These are phyloP conservation scores for Neofelis nebulosa DNA, from an alignment of 2,113 vertebrate species.

Conservation along the genomic window DNA sequence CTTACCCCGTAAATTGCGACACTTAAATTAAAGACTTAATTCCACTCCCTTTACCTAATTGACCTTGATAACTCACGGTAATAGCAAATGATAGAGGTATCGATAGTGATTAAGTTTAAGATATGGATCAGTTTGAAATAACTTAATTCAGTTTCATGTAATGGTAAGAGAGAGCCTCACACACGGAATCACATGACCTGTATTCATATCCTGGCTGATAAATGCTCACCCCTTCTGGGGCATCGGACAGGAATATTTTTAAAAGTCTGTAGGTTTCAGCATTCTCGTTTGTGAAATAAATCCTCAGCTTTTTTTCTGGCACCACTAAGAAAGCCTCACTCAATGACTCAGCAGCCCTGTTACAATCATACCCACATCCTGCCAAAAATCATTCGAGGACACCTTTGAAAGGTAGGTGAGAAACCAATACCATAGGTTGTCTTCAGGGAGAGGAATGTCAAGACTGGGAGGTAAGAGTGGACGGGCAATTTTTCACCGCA, in stretches of 20 bases:
- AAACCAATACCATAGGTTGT: neutral
- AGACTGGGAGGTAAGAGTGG: neutral
- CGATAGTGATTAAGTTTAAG: neutral
- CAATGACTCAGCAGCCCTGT: neutral
- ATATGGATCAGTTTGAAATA: neutral
- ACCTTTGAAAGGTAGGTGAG: neutral
- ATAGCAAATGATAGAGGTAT: neutral
- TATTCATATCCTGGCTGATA: neutral
- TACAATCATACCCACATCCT: neutral
- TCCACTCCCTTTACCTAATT: neutral
- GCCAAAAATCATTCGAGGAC: neutral
- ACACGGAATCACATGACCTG: neutral
- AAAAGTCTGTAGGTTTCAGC: neutral
- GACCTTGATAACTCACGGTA: neutral
- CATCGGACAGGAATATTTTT: neutral
- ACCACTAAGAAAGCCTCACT: no score
- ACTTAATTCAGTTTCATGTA: neutral
- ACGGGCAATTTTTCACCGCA: neutral
- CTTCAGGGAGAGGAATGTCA: neutral
- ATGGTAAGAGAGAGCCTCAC: neutral
- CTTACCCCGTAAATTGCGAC: neutral
- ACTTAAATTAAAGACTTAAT: neutral
- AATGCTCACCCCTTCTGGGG: neutral
- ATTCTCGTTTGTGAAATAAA: neutral
- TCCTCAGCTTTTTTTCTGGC: neutral